These are phyloP conservation scores for Rhinichthys klamathensis DNA, from an alignment of 2,113 vertebrate species.

Conservation along the genomic window DNA sequence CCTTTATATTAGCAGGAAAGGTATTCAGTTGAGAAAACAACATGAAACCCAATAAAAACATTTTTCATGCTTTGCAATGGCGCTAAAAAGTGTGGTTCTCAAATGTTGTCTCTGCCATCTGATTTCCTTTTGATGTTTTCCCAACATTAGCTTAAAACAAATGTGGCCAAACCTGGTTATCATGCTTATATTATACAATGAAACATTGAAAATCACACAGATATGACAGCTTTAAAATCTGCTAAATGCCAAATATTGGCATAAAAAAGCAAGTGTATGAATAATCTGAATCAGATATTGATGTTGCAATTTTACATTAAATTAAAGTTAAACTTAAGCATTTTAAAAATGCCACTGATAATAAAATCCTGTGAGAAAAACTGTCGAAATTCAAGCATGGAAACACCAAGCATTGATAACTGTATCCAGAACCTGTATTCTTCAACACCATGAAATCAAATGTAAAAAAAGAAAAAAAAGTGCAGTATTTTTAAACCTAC, in stretches of 20 bases:
- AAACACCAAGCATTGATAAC: not conserved
- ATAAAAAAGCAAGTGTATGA: too few species aligned
- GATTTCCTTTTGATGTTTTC: not conserved
- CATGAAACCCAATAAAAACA: not conserved
- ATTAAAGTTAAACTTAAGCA: not conserved
- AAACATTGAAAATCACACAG: not conserved
- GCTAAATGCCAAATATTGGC: not conserved
- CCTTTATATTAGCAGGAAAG: not conserved
- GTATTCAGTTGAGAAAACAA: not conserved
- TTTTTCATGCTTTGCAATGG: not conserved
- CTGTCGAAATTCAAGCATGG: not conserved
- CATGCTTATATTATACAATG: not conserved
- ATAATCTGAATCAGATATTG: not conserved
- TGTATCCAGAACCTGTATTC: not conserved
- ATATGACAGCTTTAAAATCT: not conserved
- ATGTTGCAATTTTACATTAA: not conserved
- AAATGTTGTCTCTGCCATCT: not conserved
- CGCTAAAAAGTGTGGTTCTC: not conserved
- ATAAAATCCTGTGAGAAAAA: not conserved
- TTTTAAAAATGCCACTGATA: not conserved
- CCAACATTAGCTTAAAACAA: not conserved
- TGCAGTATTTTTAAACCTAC: constrained; percentile 3
- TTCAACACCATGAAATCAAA: not conserved
- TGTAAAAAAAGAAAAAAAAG: not conserved
- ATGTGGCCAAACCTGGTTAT: not conserved